Conservation (phyloP, 2,113 vertebrate genomes). For the Burhinus oedicnemus region DNA sequence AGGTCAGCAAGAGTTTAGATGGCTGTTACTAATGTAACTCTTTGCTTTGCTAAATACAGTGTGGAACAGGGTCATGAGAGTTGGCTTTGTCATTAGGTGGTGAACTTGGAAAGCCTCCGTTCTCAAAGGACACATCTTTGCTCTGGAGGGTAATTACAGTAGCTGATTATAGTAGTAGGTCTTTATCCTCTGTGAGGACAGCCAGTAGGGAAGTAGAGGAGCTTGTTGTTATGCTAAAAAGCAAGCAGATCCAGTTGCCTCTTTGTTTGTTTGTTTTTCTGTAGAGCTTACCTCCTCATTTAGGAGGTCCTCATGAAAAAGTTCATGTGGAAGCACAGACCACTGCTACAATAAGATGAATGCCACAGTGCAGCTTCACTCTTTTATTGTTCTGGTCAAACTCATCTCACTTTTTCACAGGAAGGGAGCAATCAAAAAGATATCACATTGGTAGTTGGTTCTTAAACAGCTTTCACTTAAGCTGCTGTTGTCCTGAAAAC, state of each 20-base stretch:
- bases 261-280: background rate
- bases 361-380: background rate
- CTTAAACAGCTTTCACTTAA: background rate
- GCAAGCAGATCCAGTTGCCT: background rate
- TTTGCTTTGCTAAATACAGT: constrained; percentile 3
- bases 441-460: background rate
- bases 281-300: background rate
- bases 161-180: background rate
- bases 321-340: background rate
- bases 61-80: background rate
- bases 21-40: background rate
- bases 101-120: background rate
- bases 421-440: background rate
- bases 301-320: background rate
- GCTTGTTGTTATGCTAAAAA: background rate
- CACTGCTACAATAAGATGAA: background rate
- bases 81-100: background rate
- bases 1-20: constrained; percentile 7
- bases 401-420: background rate
- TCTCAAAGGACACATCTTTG: background rate
- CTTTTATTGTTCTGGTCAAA: background rate
- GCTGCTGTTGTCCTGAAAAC: background rate
- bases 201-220: background rate
- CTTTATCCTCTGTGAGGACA: background rate
- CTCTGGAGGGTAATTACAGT: background rate